phyloP scores from a whole-genome alignment of 1,140 invertebrate species.

The Drosophila lini region DNA sequence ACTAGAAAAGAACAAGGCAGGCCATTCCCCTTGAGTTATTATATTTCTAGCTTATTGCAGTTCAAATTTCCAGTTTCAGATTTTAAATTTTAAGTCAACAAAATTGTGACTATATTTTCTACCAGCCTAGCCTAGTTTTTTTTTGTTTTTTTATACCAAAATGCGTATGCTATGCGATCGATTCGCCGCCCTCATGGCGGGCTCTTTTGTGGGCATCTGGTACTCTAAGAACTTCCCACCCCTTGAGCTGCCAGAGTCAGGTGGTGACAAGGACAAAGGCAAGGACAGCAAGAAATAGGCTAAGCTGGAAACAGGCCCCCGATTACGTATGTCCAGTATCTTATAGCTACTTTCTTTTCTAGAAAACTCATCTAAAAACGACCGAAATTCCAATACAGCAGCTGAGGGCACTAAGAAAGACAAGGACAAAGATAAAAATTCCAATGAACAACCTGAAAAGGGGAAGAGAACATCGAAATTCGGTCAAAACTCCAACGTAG shows the following conservation, averaged over 20 bases:
- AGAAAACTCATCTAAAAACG: background rate
- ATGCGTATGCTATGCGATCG: conserved; percentile 30
- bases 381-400: conserved; percentile 7
- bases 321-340: conserved; percentile 20
- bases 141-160: background rate
- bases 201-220: conserved; percentile 22
- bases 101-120: background rate
- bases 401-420: background rate
- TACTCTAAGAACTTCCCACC: conserved; percentile 15
- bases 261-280: background rate
- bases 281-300: conserved; percentile 7
- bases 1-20: background rate
- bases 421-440: background rate
- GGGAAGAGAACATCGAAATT: background rate
- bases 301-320: background rate
- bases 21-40: background rate
- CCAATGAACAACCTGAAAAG: background rate
- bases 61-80: background rate
- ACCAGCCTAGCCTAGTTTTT: background rate
- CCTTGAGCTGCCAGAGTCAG: background rate
- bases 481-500: conserved; percentile 1
- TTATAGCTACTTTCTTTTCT: background rate
- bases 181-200: conserved; percentile 4
- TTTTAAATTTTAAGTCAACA: conserved; percentile 12
- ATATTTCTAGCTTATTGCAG: no score